Base-by-base conservation (phyloP, 2,888 invertebrate species). In the Eudasyphora cyanicolor region DNA sequence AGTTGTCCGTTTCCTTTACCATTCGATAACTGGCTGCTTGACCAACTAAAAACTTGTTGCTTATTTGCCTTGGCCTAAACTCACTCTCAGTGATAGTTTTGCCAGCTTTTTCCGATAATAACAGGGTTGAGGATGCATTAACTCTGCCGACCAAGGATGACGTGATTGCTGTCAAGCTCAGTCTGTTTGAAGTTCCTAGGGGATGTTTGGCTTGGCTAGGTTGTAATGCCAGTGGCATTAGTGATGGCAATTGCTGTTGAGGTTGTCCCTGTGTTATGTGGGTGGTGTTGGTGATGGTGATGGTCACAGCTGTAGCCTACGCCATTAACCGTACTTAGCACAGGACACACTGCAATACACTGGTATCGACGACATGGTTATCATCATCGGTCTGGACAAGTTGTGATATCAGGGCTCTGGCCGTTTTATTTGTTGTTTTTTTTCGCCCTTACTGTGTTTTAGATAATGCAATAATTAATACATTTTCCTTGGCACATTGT, bases 251-350 rank as follows among this genome's bases (percentile, higher is more conserved):
- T 67, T 60, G 17, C 32, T 4, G 69, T 38, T 14, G 77, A 27
- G 3, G 54, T 70, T n/a, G 17, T 29, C 29, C 69, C 62, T 64
- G 60, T 42, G 75, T 67, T 17, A 88, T 75, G 80, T 87, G 88
- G 70, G 88, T 85, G 85, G 45, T 32, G 32, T 88, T 85, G 85
- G 45, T 32, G 32, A 8, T 32, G 32, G 32, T 8, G 32, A 8
- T 32, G 32, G 87, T 87, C 70, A 88, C 86, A 75, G 88, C 88
- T 76, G 88, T 88, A 60, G 87, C 87, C 67, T n/a, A n/a, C n/a
- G 89, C 89, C 89, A 89, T 89, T 85, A 85, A 76, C 64, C 49
- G 67, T 73, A 73, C 67, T 76, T 14, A 10, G 38, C 64, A 57
- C 57, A 12, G 35, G 8, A n/a, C 21, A 8, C 14, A 38, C 19